Base-by-base conservation (phyloP, 1,140 invertebrate genomes). In the Delia radicum region DNA sequence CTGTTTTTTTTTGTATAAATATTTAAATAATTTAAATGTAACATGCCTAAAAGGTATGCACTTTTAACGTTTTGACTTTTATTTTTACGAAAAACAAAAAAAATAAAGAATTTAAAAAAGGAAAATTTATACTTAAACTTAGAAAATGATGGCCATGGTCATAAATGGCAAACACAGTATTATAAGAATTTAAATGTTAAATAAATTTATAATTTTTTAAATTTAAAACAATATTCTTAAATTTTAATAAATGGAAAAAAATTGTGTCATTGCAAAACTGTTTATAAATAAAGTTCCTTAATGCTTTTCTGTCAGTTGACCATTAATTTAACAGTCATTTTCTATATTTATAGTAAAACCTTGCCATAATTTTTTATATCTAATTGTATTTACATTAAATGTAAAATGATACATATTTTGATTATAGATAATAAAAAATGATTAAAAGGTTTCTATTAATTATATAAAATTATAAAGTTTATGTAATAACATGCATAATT, bases 11-110 rank as follows among this genome's bases (percentile, higher is more conserved):
- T 42, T 42, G 10, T 2, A 12, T 42, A 55, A 55, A 55, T 55
- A 55, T 55, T 55, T 55, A 21, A 7, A 55, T 5, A 21, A 55
- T n/a, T 55, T 55, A 21, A 18, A 55, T 55, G 48, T 55, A 55
- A 55, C 48, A 55, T 55, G 48, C n/a, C 48, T 18, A 55, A 55
- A 55, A 55, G 48, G 48, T 55, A 55, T 55, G 48, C 48, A 55
- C 48, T 55, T 55, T 55, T 55, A 55, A 55, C 48, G 48, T 55
- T 55, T 37, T 55, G n/a, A 21, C n/a, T 21, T 4, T 3, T 5
- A 42, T 42, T 42, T 42, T 12, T 21, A 1, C 48, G 13, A 37
- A 37, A 55, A 21, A 48, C 46, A 48, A 18, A 48, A 48, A 15
- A 48, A 42, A 12, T 42, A 13, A 42, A n/a, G n/a, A n/a, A n/a